These are phyloP conservation scores for Andrena bicolor DNA, from an alignment of 2,888 invertebrate species.

Conservation along the genomic window DNA sequence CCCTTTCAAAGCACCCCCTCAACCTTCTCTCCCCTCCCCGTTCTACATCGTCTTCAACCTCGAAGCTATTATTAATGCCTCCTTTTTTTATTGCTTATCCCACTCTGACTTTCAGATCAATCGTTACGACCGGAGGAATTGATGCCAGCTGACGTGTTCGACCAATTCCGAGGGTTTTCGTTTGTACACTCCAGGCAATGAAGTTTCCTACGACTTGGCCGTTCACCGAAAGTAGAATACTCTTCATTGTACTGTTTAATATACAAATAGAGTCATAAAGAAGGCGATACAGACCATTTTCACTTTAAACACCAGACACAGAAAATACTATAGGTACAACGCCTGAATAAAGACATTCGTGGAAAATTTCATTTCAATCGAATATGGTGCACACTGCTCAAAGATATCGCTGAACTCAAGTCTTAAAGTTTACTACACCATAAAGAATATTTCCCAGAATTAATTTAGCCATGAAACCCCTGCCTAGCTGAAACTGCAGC, in stretches of 20 bases:
- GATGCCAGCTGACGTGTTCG: slow-evolving; percentile 49
- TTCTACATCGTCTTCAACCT: slow-evolving; percentile 37
- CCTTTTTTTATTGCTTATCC: slow-evolving; percentile 40
- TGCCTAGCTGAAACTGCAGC: background rate
- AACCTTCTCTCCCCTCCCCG: background rate
- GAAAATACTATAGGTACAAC: background rate
- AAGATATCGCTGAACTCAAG: background rate
- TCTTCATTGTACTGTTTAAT: background rate
- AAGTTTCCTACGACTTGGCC: background rate
- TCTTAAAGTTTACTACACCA: background rate
- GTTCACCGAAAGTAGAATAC: background rate
- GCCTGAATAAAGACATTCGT: background rate
- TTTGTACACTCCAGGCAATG: background rate
- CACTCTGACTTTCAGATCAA: slow-evolving; percentile 45
- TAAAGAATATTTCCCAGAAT: background rate
- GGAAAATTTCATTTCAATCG: background rate
- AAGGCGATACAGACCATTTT: too few species aligned
- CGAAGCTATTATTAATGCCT: slow-evolving; percentile 60
- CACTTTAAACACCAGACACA: too few species aligned
- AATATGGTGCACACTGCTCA: background rate
- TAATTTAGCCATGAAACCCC: background rate
- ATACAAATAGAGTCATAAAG: background rate
- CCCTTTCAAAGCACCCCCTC: slow-evolving; percentile 14
- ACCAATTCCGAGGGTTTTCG: background rate
- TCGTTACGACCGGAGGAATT: slow-evolving; percentile 42